Conservation (phyloP, 2,797 vertebrate genomes). For the Notolepis coatsorum region DNA sequence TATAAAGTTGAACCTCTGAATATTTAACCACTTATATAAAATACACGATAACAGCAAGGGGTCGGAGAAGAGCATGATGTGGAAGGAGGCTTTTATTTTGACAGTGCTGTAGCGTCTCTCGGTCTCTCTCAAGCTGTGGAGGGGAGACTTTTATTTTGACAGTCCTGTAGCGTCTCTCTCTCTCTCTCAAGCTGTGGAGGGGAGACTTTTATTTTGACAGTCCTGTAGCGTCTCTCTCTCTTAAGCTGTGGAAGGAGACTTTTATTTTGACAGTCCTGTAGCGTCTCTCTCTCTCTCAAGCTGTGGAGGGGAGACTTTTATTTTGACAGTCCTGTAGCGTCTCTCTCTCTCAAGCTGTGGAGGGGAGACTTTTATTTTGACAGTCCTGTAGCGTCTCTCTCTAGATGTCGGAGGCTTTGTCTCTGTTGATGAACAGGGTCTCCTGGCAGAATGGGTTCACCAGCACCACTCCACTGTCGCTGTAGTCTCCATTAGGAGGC, state of each 20-base stretch:
- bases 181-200: constrained; percentile 65
- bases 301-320: constrained; percentile 72
- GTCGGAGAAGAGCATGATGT: constrained; percentile 6
- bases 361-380: too few relatives aligned
- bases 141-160: too few relatives aligned
- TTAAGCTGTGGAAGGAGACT: constrained; percentile 90
- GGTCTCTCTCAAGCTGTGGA: constrained; percentile 66
- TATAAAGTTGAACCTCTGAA: constrained; percentile 94
- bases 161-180: constrained; percentile 51
- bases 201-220: too few relatives aligned
- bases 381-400: constrained; percentile 31
- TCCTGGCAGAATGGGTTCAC: constrained; percentile 99
- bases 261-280: constrained; percentile 74
- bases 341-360: constrained; percentile 68
- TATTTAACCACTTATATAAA: constrained; percentile 91
- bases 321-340: constrained; percentile 74
- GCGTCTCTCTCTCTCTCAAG: too few relatives aligned
- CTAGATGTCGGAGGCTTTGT: constrained; percentile 93
- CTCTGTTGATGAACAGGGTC: constrained; percentile 92
- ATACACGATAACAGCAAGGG: constrained; percentile 64
- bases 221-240: constrained; percentile 60
- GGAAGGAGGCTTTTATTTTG: constrained; percentile 75
- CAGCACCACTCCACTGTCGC: constrained; percentile 93
- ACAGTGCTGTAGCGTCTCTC: too few relatives aligned
- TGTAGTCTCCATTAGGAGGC: constrained; percentile 95